Percentiles rank a stretch among this genome's conserved stretches.
Conservation (phyloP, 2,797 vertebrate species). For the Oceanodroma leucorhoa region DNA sequence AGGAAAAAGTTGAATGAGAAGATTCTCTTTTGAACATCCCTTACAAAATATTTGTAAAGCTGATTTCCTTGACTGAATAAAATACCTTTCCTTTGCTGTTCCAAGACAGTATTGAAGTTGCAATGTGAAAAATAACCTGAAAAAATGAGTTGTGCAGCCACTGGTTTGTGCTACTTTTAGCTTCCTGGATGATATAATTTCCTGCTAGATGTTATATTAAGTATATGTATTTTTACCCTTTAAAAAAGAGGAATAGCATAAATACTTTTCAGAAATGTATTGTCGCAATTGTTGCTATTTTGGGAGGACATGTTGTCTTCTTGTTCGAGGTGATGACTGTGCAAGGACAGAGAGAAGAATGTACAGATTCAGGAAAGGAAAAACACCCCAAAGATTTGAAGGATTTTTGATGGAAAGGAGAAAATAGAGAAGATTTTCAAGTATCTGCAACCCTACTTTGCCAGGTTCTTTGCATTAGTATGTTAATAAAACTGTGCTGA, state of each 20-base stretch:
- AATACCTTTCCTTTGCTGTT: not conserved
- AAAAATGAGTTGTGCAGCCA: not conserved
- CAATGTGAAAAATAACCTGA: not conserved
- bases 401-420: not conserved
- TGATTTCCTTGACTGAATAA: not conserved
- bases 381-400: fast-evolving
- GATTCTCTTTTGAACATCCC: not conserved
- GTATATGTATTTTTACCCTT: not conserved
- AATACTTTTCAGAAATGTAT: not conserved
- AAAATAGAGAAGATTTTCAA: not conserved
- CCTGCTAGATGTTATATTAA: not conserved
- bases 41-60: not conserved
- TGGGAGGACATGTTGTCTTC: not conserved
- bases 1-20: not conserved
- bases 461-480: not conserved
- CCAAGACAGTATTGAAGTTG: not conserved
- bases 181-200: not conserved
- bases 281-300: not conserved
- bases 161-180: not conserved
- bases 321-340: not conserved
- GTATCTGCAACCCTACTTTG: not conserved
- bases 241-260: not conserved
- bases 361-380: not conserved
- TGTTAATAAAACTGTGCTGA: not conserved
- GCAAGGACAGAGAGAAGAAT: not conserved